A percentile compares a stretch with the other conserved stretches of the same genome.
These are phyloP conservation scores for Neogale vison DNA, from an alignment of 2,113 vertebrate genomes.

Conservation along the genomic window DNA sequence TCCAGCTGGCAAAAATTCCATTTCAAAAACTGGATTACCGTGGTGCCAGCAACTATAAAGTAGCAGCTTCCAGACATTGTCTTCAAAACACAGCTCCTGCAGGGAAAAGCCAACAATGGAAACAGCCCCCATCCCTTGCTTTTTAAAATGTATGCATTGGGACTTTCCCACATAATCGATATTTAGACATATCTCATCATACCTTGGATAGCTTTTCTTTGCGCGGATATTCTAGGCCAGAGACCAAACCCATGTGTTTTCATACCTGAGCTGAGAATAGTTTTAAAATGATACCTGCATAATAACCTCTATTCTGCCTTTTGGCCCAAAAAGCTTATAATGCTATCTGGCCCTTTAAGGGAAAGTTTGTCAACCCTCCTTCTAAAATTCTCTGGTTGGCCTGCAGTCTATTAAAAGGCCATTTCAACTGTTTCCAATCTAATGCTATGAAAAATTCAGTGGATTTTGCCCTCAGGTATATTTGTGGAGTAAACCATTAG, in stretches of 20 bases:
- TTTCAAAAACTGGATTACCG: neutral
- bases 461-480: neutral
- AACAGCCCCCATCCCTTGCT: neutral
- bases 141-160: constrained; percentile 5
- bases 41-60: neutral
- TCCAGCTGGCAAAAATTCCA: neutral
- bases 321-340: neutral
- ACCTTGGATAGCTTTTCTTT: neutral
- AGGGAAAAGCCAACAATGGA: neutral
- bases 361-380: neutral
- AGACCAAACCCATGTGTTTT: neutral
- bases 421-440: neutral
- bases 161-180: neutral
- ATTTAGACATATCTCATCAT: neutral
- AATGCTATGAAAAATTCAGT: neutral
- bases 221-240: neutral
- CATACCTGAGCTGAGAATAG: neutral
- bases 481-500: neutral
- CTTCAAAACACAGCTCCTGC: neutral
- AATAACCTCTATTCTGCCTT: neutral
- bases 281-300: neutral
- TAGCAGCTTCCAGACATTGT: neutral
- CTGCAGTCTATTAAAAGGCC: neutral
- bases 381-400: neutral
- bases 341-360: neutral